Percentiles rank a stretch among this genome's conserved stretches.
Conservation (phyloP, 2,797 vertebrate genomes). For the Siniperca scherzeri region DNA sequence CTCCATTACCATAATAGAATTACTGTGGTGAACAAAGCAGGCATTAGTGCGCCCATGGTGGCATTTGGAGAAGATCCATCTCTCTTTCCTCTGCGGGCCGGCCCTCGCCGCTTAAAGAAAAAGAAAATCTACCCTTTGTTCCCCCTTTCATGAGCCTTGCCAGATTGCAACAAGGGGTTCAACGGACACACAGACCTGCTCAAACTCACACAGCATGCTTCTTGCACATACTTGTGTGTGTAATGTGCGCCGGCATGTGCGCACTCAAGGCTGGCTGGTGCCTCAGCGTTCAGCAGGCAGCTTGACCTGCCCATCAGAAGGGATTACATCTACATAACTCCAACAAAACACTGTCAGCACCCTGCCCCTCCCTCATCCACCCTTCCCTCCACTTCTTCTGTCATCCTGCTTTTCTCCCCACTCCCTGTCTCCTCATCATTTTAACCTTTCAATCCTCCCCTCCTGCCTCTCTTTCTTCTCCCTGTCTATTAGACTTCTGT, state of each 20-base stretch:
- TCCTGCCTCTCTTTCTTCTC: constrained; percentile 33
- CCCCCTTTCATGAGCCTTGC: constrained; percentile 58
- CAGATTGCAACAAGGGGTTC: constrained; percentile 54
- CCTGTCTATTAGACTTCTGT: constrained; percentile 31
- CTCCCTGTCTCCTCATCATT: constrained; percentile 43
- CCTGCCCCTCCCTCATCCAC: constrained; percentile 35
- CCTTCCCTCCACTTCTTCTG: constrained; percentile 42
- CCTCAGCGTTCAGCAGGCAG: constrained; percentile 38
- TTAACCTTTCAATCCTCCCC: constrained; percentile 38
- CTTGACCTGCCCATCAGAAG: constrained; percentile 67
- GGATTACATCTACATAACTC: constrained; percentile 74
- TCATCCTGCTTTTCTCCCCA: constrained; percentile 36
- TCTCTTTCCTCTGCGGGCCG: constrained; percentile 65
- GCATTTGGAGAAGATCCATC: constrained; percentile 80
- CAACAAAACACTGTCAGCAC: constrained; percentile 61
- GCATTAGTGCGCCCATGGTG: constrained; percentile 69
- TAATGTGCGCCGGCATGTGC: neutral
- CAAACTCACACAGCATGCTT: constrained; percentile 30
- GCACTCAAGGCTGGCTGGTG: constrained; percentile 22
- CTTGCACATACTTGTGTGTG: constrained; percentile 14
- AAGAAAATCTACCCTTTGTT: constrained; percentile 72
- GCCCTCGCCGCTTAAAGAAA: constrained; percentile 61
- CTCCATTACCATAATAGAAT: constrained; percentile 81
- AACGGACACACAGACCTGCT: constrained; percentile 40
- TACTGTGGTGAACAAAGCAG: constrained; percentile 76